These are phyloP conservation scores for Entomobrya proxima DNA, from an alignment of 2,888 invertebrate species.

Conservation along the genomic window DNA sequence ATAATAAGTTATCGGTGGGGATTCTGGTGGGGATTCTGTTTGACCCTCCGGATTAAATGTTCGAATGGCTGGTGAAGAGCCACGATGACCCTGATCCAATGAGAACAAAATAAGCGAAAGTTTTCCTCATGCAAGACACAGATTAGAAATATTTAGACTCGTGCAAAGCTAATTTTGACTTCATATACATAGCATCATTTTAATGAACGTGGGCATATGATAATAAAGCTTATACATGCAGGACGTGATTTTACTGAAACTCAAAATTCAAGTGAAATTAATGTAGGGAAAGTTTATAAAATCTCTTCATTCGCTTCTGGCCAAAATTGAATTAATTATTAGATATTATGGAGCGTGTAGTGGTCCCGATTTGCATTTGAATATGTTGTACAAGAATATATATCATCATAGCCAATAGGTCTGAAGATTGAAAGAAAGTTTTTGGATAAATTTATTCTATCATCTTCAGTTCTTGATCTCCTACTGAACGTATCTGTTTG, in stretches of 20 bases:
- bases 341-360: too few species aligned
- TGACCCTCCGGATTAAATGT: slow-evolving; percentile 91
- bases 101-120: background rate
- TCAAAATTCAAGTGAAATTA: too few species aligned
- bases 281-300: too few species aligned
- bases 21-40: slow-evolving; percentile 78
- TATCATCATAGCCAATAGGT: background rate
- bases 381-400: too few species aligned
- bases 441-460: background rate
- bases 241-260: too few species aligned
- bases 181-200: too few species aligned
- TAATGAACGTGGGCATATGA: too few species aligned
- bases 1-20: slow-evolving; percentile 73
- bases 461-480: slow-evolving; percentile 11
- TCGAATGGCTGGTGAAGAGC: slow-evolving; percentile 89
- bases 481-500: background rate
- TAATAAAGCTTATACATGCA: too few species aligned
- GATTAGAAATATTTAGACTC: background rate
- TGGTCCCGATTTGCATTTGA: too few species aligned
- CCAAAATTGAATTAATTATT: too few species aligned
- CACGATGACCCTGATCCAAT: slow-evolving; percentile 80
- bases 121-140: background rate
- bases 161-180: too few species aligned
- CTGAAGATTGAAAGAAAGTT: background rate
- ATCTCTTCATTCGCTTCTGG: too few species aligned